Base-by-base conservation (phyloP, 2,797 vertebrate genomes). In the Falco biarmicus region DNA sequence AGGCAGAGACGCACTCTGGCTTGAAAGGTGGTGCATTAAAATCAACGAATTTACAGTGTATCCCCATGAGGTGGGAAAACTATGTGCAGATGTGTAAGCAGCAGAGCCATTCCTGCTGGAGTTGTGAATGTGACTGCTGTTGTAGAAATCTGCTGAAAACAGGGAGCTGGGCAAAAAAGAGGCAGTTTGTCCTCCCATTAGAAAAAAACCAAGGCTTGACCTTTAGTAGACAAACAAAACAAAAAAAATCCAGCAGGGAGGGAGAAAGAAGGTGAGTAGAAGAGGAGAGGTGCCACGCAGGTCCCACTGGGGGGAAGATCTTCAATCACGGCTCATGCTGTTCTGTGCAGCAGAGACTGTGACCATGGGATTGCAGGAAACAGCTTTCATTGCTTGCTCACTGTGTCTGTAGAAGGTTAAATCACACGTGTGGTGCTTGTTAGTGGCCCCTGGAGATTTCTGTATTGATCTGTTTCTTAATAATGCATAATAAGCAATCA, bases 391-490 rank as follows among this genome's bases (percentile, higher is more conserved):
- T 16, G 43, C 64, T 59, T 2, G 1, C 75, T 93, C 2, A 0
- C 1, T 51, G 68, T 24, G 76, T 10, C 80, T 85, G 80, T 88
- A 85, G 79, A 82, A 90, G 92, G 77, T 80, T 94, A 88, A 87
- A 63, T 70, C 95, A 79, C 90, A 53, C 39, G 65, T 74, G 64
- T 21, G 14, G 65, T 74, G 80, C 69, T 82, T 95, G 57, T 60
- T 77, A 80, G 90, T 53, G 83, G 77, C 39, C 96, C 53, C 95
- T 50, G 90, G 74, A 84, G 93, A 71, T 47, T 96, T 93, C 88
- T 73, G 51, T 98, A 98, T 98, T 96, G 98, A 98, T 98, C 96
- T 97, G 71, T 95, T 98, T 96, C 95, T 98, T 98, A 98, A 97
- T 98, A 98, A 98, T 97, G 95, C 93, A 83, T 97, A 98, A 98